Percentiles rank a stretch among this genome's conserved stretches.
Evolutionary conservation across 2,113 vertebrate species (phyloP).

Genomic region (Hemiprocne comata): DNA sequence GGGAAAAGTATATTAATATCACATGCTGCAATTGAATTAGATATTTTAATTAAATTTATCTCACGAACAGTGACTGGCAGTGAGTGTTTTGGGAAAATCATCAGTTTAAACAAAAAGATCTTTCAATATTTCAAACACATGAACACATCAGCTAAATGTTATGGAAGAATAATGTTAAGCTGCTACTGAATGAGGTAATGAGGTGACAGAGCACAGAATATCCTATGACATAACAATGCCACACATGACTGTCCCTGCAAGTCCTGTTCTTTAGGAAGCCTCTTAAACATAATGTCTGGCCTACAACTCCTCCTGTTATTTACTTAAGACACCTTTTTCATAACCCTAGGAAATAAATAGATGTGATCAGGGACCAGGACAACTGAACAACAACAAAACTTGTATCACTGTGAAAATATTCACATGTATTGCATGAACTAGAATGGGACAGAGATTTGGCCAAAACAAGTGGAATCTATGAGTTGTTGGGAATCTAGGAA

Average conservation of each 20-base stretch:
- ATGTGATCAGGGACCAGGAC: not conserved
- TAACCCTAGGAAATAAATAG: not conserved
- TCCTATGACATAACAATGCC: not conserved
- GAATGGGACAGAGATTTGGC: not conserved
- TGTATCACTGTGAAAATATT: not conserved
- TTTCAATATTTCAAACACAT: not conserved
- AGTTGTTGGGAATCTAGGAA: conserved; percentile 14
- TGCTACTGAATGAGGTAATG: not conserved
- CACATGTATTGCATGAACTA: not conserved
- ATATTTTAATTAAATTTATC: conserved; percentile 46
- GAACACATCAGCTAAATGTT: not conserved
- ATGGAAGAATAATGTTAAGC: not conserved
- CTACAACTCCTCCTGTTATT: not conserved
- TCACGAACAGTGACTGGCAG: not conserved
- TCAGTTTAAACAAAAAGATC: not conserved
- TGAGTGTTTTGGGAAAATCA: not conserved
- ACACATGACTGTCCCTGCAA: not conserved
- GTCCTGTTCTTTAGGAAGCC: not conserved
- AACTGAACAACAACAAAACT: not conserved
- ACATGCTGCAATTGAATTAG: not conserved
- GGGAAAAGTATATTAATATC: conserved; percentile 30
- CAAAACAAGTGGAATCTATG: conserved; percentile 1
- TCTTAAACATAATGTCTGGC: not conserved
- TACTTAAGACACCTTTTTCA: not conserved
- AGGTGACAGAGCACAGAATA: not conserved